Conservation (phyloP, 35 echinoderm and acorn worm genomes). For the Heliocidaris tuberculata region DNA sequence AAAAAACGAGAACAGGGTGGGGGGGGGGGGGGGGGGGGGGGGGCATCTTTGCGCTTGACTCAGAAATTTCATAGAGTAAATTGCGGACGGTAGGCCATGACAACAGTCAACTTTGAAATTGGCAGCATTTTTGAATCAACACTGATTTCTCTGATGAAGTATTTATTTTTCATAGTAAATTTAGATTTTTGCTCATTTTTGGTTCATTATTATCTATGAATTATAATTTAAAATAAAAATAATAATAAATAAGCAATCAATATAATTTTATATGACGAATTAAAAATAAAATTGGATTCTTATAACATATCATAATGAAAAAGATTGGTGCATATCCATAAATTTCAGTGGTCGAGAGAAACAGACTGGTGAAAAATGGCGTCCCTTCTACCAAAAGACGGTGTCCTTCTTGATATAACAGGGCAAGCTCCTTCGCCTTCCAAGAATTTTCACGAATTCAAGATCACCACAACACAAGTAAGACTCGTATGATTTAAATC, state of each 20-base stretch:
- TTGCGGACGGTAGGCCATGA: background rate
- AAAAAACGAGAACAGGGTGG: too few relatives aligned
- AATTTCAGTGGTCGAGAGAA: background rate
- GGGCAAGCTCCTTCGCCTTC: conserved; percentile 82
- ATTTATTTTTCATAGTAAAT: too few relatives aligned
- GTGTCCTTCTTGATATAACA: conserved; percentile 70
- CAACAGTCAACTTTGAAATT: background rate
- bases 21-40: too few relatives aligned
- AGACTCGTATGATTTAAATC: conserved; percentile 5
- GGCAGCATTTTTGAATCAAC: background rate
- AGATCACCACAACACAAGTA: background rate
- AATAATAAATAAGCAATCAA: too few relatives aligned
- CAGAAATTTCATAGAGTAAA: too few relatives aligned
- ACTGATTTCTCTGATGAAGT: background rate
- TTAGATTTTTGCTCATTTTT: too few relatives aligned
- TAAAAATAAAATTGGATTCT: background rate
- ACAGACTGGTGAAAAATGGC: conserved; percentile 58
- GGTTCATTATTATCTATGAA: too few relatives aligned
- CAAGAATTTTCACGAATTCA: conserved; percentile 65
- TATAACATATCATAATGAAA: background rate
- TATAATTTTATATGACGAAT: too few relatives aligned
- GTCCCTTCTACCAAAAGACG: conserved; percentile 74
- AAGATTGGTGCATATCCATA: background rate
- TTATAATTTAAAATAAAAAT: too few relatives aligned
- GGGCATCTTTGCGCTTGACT: too few relatives aligned